Percentiles rank a stretch among this genome's conserved stretches.
These are phyloP conservation scores for Planococcus citri DNA, from an alignment of 1,140 invertebrate species.

Conservation along the genomic window DNA sequence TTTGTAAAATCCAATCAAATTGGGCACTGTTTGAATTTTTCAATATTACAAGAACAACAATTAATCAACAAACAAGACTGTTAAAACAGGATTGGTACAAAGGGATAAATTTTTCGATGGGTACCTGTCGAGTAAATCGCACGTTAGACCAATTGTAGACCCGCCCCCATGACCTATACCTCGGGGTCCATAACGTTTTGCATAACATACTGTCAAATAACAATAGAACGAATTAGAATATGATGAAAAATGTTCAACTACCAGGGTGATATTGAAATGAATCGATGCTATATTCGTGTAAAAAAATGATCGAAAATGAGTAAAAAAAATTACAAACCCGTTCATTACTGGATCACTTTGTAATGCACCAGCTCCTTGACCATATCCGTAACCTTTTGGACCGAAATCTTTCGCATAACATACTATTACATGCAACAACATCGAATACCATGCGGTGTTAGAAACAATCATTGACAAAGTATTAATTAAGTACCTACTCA, in stretches of 20 bases:
- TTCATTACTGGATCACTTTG: conserved; percentile 58
- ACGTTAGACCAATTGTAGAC: conserved; percentile 52
- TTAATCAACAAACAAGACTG: too few relatives aligned
- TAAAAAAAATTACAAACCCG: conserved; percentile 29
- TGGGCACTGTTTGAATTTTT: neutral
- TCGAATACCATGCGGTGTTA: neutral
- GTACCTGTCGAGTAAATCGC: conserved; percentile 34
- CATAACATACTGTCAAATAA: conserved; percentile 50
- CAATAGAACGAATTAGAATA: neutral
- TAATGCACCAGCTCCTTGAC: conserved; percentile 77
- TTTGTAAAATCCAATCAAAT: neutral
- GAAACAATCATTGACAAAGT: neutral
- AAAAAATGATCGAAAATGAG: conserved; percentile 16
- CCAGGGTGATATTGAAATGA: too few relatives aligned
- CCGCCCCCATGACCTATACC: conserved; percentile 78
- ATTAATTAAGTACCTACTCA: too few relatives aligned
- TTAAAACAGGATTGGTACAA: neutral
- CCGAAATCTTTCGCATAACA: conserved; percentile 90
- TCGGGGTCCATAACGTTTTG: conserved; percentile 72
- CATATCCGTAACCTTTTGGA: conserved; percentile 86
- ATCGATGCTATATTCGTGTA: too few relatives aligned
- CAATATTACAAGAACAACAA: neutral
- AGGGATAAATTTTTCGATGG: neutral
- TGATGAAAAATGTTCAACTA: neutral
- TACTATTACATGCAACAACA: conserved; percentile 41